Conservation (phyloP, 2,797 vertebrate species). For the Triplophysa bombifrons region DNA sequence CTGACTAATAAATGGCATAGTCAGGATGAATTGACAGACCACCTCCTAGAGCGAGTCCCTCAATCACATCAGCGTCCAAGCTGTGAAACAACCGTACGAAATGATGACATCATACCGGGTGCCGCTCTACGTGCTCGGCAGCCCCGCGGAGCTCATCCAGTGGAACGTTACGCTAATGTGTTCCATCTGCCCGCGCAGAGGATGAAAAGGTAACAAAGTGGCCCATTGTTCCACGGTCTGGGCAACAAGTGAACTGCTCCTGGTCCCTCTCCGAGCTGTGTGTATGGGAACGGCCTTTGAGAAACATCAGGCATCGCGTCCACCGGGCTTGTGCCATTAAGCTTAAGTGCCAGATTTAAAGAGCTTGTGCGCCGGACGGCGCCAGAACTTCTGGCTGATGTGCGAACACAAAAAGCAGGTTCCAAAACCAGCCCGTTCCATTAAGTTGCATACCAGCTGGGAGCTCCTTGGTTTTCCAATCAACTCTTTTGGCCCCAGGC, state of each 20-base stretch:
- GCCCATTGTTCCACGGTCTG: conserved; percentile 58
- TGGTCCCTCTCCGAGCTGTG: conserved; percentile 35
- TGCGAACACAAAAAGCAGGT: conserved; percentile 39
- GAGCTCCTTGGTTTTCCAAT: conserved; percentile 45
- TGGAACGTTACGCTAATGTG: conserved; percentile 62
- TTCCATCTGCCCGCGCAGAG: conserved; percentile 55
- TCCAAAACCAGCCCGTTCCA: conserved; percentile 23
- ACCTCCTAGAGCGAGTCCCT: conserved; percentile 31
- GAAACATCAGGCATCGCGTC: conserved; percentile 42
- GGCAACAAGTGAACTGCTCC: conserved; percentile 54
- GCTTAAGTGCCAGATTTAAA: conserved; percentile 58
- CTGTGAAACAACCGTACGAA: conserved; percentile 33
- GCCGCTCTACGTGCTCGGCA: conserved; percentile 57
- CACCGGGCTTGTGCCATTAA: conserved; percentile 46
- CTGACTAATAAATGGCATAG: neutral
- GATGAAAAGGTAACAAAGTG: conserved; percentile 55
- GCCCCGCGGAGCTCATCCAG: conserved; percentile 56
- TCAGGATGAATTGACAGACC: conserved; percentile 23
- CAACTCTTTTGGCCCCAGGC: conserved; percentile 39
- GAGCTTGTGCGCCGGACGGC: conserved; percentile 44
- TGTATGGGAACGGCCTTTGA: conserved; percentile 48
- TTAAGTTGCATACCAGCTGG: conserved; percentile 36
- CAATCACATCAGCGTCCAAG: conserved; percentile 29
- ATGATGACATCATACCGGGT: conserved; percentile 44
- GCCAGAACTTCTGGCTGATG: conserved; percentile 50